A percentile compares a stretch with the other conserved stretches of the same genome.
Conservation (phyloP, 2,113 vertebrate species). For the Hemichromis elongatus region DNA sequence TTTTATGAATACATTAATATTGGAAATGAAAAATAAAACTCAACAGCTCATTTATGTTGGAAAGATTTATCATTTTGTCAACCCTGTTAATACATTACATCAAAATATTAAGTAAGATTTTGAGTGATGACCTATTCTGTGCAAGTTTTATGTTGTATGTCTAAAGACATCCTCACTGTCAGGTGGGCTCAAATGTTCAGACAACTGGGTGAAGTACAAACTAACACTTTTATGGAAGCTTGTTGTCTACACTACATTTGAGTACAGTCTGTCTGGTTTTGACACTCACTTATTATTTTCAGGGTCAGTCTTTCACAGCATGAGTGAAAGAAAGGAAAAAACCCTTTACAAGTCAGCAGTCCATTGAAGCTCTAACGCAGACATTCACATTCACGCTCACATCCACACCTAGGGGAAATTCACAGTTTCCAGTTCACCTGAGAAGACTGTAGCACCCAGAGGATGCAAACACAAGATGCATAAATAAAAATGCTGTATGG, state of each 20-base stretch:
- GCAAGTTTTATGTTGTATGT: not conserved
- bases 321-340: not conserved
- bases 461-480: not conserved
- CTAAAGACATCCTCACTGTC: not conserved
- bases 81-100: not conserved
- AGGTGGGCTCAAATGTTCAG: not conserved
- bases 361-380: not conserved
- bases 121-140: not conserved
- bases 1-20: not conserved
- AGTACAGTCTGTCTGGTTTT: not conserved
- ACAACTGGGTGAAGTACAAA: not conserved
- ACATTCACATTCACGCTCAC: constrained; percentile 1
- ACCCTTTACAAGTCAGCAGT: not conserved
- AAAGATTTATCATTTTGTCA: not conserved
- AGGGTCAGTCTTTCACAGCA: not conserved
- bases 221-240: not conserved
- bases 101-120: not conserved
- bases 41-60: not conserved
- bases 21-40: not conserved
- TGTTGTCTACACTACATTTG: not conserved
- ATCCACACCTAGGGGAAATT: not conserved
- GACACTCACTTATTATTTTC: not conserved
- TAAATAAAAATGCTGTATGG: not conserved
- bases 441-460: not conserved
- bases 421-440: not conserved